phyloP scores from a whole-genome alignment of 2,797 vertebrate genomes.

The Syncerus caffer region DNA sequence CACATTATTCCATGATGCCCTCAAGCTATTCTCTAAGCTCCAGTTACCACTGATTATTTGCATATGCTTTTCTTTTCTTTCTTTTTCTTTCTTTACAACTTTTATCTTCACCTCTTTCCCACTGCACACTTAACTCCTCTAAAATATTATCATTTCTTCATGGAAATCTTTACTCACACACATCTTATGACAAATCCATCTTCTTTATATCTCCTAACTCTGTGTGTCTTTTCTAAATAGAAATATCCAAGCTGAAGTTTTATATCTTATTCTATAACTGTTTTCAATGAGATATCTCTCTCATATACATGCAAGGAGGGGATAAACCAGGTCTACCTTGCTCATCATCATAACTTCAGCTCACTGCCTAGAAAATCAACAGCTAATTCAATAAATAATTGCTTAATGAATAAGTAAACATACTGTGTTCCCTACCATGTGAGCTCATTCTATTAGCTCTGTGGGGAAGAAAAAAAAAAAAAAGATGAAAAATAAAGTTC shows the following conservation, averaged over 20 bases:
- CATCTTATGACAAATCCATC: background rate
- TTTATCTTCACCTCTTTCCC: background rate
- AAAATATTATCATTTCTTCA: background rate
- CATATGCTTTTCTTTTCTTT: background rate
- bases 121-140: background rate
- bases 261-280: background rate
- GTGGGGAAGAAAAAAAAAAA: background rate
- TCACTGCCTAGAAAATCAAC: background rate
- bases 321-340: background rate
- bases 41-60: background rate
- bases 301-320: background rate
- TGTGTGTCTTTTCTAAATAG: background rate
- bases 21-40: background rate
- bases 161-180: background rate
- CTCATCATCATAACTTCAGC: background rate
- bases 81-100: background rate
- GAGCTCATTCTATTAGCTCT: background rate
- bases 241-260: background rate
- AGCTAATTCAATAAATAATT: background rate
- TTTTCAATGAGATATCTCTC: background rate
- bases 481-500: background rate
- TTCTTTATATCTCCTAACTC: background rate
- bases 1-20: background rate
- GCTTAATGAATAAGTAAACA: background rate
- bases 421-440: background rate